Evolutionary conservation across 2,797 vertebrate genomes (phyloP).

Genomic region (Sebastes iracundus): DNA sequence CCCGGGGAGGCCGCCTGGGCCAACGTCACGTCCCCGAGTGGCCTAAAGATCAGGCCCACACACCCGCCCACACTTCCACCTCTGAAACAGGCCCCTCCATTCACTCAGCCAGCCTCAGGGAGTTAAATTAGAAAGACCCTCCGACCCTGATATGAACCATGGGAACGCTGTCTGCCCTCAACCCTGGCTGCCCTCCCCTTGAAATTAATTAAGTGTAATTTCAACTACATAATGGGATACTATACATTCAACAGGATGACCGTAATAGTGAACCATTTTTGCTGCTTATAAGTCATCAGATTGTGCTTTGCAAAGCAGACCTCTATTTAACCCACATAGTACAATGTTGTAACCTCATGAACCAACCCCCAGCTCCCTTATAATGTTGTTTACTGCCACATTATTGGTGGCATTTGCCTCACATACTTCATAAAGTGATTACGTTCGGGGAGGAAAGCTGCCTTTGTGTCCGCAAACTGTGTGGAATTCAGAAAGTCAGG

Average conservation of each 20-base stretch:
- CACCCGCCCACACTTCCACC: slow-evolving; percentile 38
- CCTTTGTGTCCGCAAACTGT: slow-evolving; percentile 50
- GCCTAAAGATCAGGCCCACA: slow-evolving; percentile 49
- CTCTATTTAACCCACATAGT: slow-evolving; percentile 26
- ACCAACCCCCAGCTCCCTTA: slow-evolving; percentile 18
- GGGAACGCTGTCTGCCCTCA: slow-evolving; percentile 44
- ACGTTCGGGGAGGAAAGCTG: slow-evolving; percentile 26
- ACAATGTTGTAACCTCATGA: slow-evolving; percentile 35
- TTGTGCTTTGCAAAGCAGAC: slow-evolving; percentile 38
- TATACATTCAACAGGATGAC: slow-evolving; percentile 32
- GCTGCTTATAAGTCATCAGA: slow-evolving; percentile 31
- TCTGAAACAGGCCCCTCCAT: slow-evolving; percentile 49
- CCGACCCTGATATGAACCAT: slow-evolving; percentile 53
- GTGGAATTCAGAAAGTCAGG: slow-evolving; percentile 54
- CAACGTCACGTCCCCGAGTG: slow-evolving; percentile 33
- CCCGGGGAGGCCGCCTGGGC: slow-evolving; percentile 22
- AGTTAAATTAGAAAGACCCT: slow-evolving; percentile 29
- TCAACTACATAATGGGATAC: slow-evolving; percentile 42
- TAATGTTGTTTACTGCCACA: slow-evolving; percentile 35
- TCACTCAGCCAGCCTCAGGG: slow-evolving; percentile 42
- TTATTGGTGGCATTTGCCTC: slow-evolving; percentile 41
- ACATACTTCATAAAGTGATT: slow-evolving; percentile 44
- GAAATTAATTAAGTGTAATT: slow-evolving; percentile 69
- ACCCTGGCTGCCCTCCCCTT: slow-evolving; percentile 49
- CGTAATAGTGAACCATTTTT: slow-evolving; percentile 29